These are phyloP conservation scores for Phengaris arion DNA, from an alignment of 2,888 invertebrate genomes.

Conservation along the genomic window DNA sequence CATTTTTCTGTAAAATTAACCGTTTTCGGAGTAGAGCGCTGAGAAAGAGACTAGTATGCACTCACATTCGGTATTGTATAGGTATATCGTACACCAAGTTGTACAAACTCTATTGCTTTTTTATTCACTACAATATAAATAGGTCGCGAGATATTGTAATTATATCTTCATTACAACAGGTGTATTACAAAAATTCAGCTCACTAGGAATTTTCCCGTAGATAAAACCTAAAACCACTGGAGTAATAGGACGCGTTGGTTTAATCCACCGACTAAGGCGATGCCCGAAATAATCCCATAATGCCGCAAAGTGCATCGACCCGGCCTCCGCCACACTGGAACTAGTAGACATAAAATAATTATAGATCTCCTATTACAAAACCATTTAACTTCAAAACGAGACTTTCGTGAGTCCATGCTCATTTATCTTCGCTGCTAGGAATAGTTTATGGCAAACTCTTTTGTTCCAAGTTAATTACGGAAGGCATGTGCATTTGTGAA, in stretches of 20 bases:
- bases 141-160: too few species aligned
- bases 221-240: too few species aligned
- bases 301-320: slow-evolving; percentile 55
- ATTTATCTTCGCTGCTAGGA: neutral
- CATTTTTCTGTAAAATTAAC: too few species aligned
- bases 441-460: neutral
- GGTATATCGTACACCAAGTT: too few species aligned
- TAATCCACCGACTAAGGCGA: slow-evolving; percentile 49
- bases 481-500: neutral
- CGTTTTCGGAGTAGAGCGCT: too few species aligned
- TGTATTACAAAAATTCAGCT: too few species aligned
- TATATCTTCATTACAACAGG: too few species aligned
- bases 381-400: neutral
- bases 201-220: too few species aligned
- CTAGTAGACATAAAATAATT: slow-evolving; percentile 54
- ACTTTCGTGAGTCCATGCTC: neutral
- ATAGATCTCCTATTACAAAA: slow-evolving; percentile 46
- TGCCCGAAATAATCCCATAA: slow-evolving; percentile 54
- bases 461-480: neutral
- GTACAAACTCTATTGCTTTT: too few species aligned
- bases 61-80: too few species aligned
- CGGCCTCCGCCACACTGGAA: slow-evolving; percentile 46
- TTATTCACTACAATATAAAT: too few species aligned
- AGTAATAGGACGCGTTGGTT: slow-evolving; percentile 19
- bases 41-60: too few species aligned